phyloP scores from a whole-genome alignment of 2,888 invertebrate species.

The Mythimna lalbum region DNA sequence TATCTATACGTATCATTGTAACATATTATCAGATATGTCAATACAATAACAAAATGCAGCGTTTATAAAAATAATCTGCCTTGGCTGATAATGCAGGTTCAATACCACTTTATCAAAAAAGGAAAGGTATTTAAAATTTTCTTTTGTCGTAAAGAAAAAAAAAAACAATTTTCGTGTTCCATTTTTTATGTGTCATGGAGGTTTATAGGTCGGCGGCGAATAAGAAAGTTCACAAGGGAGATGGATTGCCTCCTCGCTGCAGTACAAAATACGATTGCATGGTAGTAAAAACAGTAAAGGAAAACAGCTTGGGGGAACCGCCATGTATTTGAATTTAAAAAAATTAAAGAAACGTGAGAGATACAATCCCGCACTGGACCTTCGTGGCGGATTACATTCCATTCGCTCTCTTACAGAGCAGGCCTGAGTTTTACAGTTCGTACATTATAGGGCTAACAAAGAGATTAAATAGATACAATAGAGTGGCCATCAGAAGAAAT shows the following conservation, averaged over 20 bases:
- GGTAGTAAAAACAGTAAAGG: no score
- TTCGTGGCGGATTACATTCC: no score
- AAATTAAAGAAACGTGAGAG: no score
- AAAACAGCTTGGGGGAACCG: no score
- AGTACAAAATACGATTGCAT: constrained; percentile 2
- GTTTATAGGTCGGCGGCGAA: neutral
- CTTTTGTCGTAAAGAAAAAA: neutral
- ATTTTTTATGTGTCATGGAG: neutral
- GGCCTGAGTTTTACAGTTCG: no score
- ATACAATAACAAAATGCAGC: neutral
- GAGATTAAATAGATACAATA: no score
- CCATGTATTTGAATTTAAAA: no score
- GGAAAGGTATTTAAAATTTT: neutral
- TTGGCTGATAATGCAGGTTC: constrained; percentile 1
- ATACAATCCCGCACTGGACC: no score
- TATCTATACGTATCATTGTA: constrained; percentile 13
- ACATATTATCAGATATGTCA: constrained; percentile 1
- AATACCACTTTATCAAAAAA: constrained; percentile 8
- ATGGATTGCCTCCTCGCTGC: neutral
- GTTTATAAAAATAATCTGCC: neutral
- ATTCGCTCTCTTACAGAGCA: no score
- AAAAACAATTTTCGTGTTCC: neutral
- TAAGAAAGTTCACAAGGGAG: constrained; percentile 6
- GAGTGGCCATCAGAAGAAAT: no score
- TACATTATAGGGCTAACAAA: no score